Conservation (phyloP, 2,888 invertebrate species). For the Ophion slaviceki region DNA sequence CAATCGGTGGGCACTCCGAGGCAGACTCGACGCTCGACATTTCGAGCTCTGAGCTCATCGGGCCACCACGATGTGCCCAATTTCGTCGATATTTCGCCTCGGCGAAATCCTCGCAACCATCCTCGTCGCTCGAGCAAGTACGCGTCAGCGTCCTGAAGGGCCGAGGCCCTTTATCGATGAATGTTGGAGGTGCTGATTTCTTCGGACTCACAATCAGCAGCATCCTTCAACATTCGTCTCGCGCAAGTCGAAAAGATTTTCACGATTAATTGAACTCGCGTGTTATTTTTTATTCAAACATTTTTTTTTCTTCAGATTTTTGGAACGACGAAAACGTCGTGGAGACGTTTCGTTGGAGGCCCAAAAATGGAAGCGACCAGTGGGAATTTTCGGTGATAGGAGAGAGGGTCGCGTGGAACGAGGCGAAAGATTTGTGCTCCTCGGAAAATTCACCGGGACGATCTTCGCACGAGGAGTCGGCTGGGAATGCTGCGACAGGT, state of each 20-base stretch:
- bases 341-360: slow-evolving; percentile 54
- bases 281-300: not conserved
- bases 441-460: not conserved
- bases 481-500: not conserved
- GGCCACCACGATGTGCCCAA: slow-evolving; percentile 31
- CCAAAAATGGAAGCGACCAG: slow-evolving; percentile 21
- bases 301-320: slow-evolving; percentile 32
- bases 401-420: slow-evolving; percentile 64
- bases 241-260: too few species aligned
- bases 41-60: not conserved
- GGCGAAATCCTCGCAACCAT: slow-evolving; percentile 11
- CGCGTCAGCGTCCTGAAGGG: not conserved
- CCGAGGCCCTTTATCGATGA: not conserved
- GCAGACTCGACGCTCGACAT: not conserved
- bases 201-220: too few species aligned
- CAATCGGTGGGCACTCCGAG: not conserved
- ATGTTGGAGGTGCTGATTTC: not conserved
- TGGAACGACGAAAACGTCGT: slow-evolving; percentile 18
- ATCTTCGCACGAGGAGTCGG: slow-evolving; percentile 6
- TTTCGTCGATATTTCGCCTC: slow-evolving; percentile 29
- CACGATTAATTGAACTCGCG: too few species aligned
- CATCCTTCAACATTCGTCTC: too few species aligned
- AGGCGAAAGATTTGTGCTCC: slow-evolving; percentile 61
- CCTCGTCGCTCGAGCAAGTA: slow-evolving; percentile 26
- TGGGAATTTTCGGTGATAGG: slow-evolving; percentile 67